Evolutionary conservation across 2,888 invertebrate genomes (phyloP).

Genomic region (Spodoptera picta): DNA sequence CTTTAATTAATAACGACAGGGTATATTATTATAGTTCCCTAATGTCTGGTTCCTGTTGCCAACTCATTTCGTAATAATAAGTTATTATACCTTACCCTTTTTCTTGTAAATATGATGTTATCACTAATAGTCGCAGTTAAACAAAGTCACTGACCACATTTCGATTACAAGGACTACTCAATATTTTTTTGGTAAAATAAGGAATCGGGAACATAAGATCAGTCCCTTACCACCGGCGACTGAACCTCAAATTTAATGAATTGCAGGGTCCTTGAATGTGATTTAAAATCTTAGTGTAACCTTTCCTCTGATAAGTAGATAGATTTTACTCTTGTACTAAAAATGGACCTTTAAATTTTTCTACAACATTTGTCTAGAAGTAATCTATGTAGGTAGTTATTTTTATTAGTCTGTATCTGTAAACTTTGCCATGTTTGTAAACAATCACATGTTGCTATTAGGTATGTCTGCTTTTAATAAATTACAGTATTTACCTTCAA

Average conservation of each 20-base stretch:
- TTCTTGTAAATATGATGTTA: too few species aligned
- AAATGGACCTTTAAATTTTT: conserved; percentile 15
- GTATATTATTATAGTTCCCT: conserved; percentile 47
- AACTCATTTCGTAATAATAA: not conserved
- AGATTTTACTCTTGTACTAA: conserved; percentile 33
- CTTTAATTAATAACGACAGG: conserved; percentile 48
- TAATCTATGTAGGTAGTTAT: too few species aligned
- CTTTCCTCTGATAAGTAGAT: conserved; percentile 28
- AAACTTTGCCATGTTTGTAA: too few species aligned
- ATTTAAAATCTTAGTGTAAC: conserved; percentile 49
- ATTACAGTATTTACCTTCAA: too few species aligned
- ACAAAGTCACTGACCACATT: too few species aligned
- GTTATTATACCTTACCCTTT: too few species aligned
- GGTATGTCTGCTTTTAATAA: too few species aligned
- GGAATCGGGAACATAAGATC: conserved; percentile 22
- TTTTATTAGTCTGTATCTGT: too few species aligned
- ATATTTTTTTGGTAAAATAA: not conserved
- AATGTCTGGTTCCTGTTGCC: conserved; percentile 14
- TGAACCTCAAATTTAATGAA: conserved; percentile 44
- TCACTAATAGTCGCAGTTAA: too few species aligned
- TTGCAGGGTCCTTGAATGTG: conserved; percentile 59
- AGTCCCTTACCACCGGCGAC: conserved; percentile 35
- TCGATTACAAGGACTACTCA: not conserved
- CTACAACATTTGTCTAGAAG: conserved; percentile 18
- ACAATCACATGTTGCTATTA: too few species aligned